Evolutionary conservation across 1,140 invertebrate genomes (phyloP).

Genomic region (Luehdorfia chinensis): DNA sequence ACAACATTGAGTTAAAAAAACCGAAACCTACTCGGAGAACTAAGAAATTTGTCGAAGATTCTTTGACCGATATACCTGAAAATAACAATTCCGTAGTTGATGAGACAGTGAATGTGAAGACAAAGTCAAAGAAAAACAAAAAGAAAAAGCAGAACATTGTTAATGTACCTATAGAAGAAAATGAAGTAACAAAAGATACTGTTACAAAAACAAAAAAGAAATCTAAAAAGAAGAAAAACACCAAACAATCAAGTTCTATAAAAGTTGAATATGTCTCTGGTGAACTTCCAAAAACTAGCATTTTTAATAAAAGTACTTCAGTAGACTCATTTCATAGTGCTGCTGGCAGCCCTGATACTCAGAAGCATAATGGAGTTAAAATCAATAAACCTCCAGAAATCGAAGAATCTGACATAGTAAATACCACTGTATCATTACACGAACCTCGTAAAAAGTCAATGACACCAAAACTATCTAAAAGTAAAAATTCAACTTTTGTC

Average conservation of each 20-base stretch:
- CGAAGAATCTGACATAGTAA: background rate
- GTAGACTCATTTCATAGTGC: slow-evolving; percentile 59
- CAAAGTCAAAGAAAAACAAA: slow-evolving; percentile 39
- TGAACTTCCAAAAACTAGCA: slow-evolving; percentile 14
- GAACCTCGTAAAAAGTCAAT: slow-evolving; percentile 5
- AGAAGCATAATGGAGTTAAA: background rate
- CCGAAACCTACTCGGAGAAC: slow-evolving; percentile 27
- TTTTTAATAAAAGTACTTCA: slow-evolving; percentile 39
- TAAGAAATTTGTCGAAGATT: slow-evolving; percentile 23
- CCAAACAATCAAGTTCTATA: slow-evolving; percentile 28
- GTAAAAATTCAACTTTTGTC: background rate
- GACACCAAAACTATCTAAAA: slow-evolving; percentile 19
- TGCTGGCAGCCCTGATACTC: slow-evolving; percentile 42
- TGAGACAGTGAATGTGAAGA: slow-evolving; percentile 26
- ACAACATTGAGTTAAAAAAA: slow-evolving; percentile 22
- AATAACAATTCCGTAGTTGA: slow-evolving; percentile 11
- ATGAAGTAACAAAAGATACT: slow-evolving; percentile 8
- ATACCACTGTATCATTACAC: background rate
- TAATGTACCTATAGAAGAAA: slow-evolving; percentile 19
- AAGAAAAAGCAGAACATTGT: slow-evolving; percentile 24
- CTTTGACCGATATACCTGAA: slow-evolving; percentile 20
- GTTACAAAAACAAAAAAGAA: slow-evolving; percentile 33
- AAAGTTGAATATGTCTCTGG: slow-evolving; percentile 20
- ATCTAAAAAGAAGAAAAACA: slow-evolving; percentile 37
- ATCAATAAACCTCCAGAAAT: too few relatives aligned